Base-by-base conservation (phyloP, 2,888 invertebrate genomes). In the Xestia sexstrigata region DNA sequence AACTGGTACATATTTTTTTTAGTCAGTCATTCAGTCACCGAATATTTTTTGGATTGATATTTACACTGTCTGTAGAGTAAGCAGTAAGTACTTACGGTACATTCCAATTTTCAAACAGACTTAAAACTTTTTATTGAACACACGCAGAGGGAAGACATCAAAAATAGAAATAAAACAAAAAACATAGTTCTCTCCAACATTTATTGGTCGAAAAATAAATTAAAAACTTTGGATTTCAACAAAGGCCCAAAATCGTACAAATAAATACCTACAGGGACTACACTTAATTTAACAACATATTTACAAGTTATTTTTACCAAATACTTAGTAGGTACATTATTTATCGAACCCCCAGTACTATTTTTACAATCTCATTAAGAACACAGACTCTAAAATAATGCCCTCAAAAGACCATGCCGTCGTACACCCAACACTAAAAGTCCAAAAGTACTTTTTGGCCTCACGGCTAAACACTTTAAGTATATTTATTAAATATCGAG, bases 181-280 rank as follows among this genome's bases (percentile, higher is more conserved):
- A 69, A 45, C 23, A 35, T 94, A 93, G 91, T 96, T 95, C 96
- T 96, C 94, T 96, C 96, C 96, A 96, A 96, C 96, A 96, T 96
- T 96, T 96, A 96, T 96, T 96, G 96, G 96, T 96, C 96, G 96
- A 96, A 96, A 96, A 96, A 96, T 96, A 96, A 96, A 96, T 96
- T 95, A 96, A 96, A 95, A 96, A 96, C 96, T 96, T 96, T 96
- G 96, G 96, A 96, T 95, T 95, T 95, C 93, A 96, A 96, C 96
- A 95, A 95, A 96, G 96, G 96, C 94, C 96, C 93, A 93, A 96
- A 96, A 95, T 95, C 94, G 95, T 96, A 95, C 93, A 96, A 96
- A 96, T 96, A 96, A 96, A 96, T 96, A 96, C 95, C 95, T 96
- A 96, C 95, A 90, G 91, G 95, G 93, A 90, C 96, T 96, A 94